Conservation (phyloP, 2,797 vertebrate species). For the Crax fasciolata region DNA sequence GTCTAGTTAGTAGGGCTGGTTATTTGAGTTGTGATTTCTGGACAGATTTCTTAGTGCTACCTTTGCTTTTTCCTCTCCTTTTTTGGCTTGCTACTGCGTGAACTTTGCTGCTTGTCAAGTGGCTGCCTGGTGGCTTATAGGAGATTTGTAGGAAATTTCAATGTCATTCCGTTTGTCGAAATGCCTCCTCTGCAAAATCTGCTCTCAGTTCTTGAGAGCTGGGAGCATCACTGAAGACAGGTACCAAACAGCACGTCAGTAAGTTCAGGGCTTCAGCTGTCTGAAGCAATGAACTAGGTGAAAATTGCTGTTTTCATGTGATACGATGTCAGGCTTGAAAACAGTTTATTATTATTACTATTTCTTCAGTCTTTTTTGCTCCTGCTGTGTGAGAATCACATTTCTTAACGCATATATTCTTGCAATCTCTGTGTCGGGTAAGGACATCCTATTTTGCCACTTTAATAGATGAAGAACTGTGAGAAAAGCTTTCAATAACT, state of each 20-base stretch:
- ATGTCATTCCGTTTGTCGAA: slow-evolving; percentile 17
- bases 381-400: background rate
- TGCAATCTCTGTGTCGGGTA: background rate
- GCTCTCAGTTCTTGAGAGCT: background rate
- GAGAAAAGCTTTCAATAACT: slow-evolving; percentile 27
- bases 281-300: background rate
- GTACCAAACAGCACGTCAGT: background rate
- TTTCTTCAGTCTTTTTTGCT: slow-evolving; percentile 28
- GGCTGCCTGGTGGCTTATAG: background rate
- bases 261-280: background rate
- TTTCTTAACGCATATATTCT: background rate
- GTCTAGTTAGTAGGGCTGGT: slow-evolving; percentile 20
- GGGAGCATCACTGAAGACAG: background rate
- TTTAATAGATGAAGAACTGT: background rate
- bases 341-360: background rate
- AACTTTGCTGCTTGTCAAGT: slow-evolving; percentile 47
- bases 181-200: slow-evolving; percentile 36
- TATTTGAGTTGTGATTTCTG: slow-evolving; percentile 53
- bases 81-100: slow-evolving; percentile 10
- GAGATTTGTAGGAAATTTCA: slow-evolving; percentile 33
- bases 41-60: background rate
- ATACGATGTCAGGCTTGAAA: background rate
- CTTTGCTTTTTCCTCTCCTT: background rate
- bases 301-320: slow-evolving; percentile 11
- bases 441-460: background rate